phyloP scores from a whole-genome alignment of 2,797 vertebrate genomes.

The Nannoperca australis region DNA sequence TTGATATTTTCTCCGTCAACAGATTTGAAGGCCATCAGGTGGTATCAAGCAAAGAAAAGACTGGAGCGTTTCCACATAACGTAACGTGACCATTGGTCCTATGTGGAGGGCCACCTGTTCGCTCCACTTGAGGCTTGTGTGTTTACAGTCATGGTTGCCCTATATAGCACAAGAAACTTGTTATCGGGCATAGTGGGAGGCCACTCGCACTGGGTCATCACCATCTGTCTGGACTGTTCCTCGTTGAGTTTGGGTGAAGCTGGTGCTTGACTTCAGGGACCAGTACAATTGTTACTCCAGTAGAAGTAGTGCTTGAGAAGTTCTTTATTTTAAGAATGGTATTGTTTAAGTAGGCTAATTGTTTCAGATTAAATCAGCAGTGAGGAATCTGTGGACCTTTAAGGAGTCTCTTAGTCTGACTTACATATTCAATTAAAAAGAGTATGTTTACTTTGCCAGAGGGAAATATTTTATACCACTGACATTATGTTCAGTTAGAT shows the following conservation, averaged over 20 bases:
- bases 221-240: conserved; percentile 68
- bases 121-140: conserved; percentile 65
- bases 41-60: background rate
- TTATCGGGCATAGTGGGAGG: conserved; percentile 60
- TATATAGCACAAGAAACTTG: conserved; percentile 63
- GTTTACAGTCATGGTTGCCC: conserved; percentile 59
- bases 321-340: background rate
- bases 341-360: background rate
- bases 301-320: background rate
- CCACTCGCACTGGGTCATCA: conserved; percentile 25
- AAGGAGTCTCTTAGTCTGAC: background rate
- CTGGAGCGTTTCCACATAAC: conserved; percentile 36
- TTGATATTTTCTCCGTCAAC: conserved; percentile 10
- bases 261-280: conserved; percentile 32
- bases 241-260: conserved; percentile 41
- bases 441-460: conserved; percentile 21
- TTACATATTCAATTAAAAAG: conserved; percentile 17
- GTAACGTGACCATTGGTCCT: conserved; percentile 53
- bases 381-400: background rate
- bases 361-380: background rate
- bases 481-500: conserved; percentile 12
- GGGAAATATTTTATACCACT: conserved; percentile 25
- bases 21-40: background rate
- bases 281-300: background rate
- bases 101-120: conserved; percentile 69